Conservation (phyloP, 2,888 invertebrate species). For the Drosophila gaucha region DNA sequence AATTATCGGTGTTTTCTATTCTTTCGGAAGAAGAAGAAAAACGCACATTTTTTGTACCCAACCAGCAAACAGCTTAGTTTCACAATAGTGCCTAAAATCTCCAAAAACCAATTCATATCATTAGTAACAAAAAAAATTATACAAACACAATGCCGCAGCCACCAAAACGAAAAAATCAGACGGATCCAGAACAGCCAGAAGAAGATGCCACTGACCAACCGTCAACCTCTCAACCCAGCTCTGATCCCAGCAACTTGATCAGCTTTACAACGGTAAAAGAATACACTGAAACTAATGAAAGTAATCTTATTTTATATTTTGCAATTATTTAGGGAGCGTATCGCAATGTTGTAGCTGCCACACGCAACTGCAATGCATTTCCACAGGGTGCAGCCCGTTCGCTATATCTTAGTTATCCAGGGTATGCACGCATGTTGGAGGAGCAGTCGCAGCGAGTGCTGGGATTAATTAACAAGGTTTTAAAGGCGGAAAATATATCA, state of each 20-base stretch:
- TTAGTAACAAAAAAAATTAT: no score
- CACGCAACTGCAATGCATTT: slow-evolving; percentile 89
- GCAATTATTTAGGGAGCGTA: slow-evolving; percentile 85
- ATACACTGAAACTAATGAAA: background rate
- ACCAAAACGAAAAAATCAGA: slow-evolving; percentile 35
- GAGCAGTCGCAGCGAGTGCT: slow-evolving; percentile 88
- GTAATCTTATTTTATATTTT: background rate
- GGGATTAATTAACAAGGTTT: slow-evolving; percentile 86
- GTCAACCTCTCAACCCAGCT: slow-evolving; percentile 34
- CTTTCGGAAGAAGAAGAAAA: slow-evolving; percentile 61
- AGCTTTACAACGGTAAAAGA: slow-evolving; percentile 80
- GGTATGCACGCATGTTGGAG: slow-evolving; percentile 89
- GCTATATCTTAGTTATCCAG: slow-evolving; percentile 91
- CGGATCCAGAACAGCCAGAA: slow-evolving; percentile 15
- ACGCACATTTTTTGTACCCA: slow-evolving; percentile 67
- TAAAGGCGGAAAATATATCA: slow-evolving; percentile 86
- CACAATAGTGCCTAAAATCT: background rate
- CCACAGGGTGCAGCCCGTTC: slow-evolving; percentile 90
- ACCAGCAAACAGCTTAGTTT: background rate
- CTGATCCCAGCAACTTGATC: slow-evolving; percentile 39
- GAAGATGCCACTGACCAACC: slow-evolving; percentile 9
- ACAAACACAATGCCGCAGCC: slow-evolving; percentile 50
- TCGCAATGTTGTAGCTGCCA: slow-evolving; percentile 88
- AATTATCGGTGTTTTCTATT: slow-evolving; percentile 62
- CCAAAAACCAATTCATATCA: background rate